A percentile compares a stretch with the other conserved stretches of the same genome.
These are phyloP conservation scores for Heliothis subflexa DNA, from an alignment of 1,140 invertebrate genomes.

Conservation along the genomic window DNA sequence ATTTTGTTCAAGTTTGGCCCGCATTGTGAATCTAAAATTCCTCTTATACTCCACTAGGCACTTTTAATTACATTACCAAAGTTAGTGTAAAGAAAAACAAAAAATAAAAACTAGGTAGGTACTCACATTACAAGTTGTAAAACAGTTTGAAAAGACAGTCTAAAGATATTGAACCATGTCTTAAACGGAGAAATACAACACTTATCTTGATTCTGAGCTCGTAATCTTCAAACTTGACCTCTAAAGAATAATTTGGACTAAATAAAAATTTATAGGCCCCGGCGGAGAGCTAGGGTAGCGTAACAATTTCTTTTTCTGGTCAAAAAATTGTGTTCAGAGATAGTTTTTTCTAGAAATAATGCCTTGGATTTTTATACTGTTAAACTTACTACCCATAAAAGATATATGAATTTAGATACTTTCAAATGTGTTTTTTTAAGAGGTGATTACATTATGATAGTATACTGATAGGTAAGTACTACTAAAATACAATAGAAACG, in stretches of 20 bases:
- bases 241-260: conserved; percentile 4
- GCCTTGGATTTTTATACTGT: no score
- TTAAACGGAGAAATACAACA: background rate
- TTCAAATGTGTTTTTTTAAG: no score
- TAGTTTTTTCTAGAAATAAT: no score
- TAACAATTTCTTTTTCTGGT: background rate
- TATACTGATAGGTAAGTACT: no score
- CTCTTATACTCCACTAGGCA: no score
- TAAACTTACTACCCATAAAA: no score
- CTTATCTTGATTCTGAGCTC: background rate
- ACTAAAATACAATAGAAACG: background rate
- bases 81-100: background rate
- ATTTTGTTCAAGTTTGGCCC: no score
- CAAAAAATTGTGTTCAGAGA: background rate
- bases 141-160: background rate
- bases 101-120: background rate
- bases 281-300: background rate
- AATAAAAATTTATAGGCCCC: conserved; percentile 25
- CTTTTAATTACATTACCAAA: no score
- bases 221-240: background rate
- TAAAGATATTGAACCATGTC: no score
- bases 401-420: no score
- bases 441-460: no score
- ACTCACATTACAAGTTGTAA: background rate
- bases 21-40: no score